Percentiles rank a stretch among this genome's conserved stretches.
phyloP scores from a whole-genome alignment of 23 tunicate genomes.

The Corella eumyota region DNA sequence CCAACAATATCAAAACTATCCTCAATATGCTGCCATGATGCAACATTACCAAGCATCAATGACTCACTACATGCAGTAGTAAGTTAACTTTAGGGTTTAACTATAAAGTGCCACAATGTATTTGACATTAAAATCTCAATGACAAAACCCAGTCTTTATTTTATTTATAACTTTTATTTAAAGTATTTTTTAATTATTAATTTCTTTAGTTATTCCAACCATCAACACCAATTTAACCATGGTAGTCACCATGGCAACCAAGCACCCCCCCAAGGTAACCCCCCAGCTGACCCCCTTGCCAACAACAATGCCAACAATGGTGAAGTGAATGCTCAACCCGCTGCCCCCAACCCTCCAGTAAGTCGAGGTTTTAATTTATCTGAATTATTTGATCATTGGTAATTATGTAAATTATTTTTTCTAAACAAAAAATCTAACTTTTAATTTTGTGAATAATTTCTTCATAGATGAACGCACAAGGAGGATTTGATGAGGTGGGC shows the following conservation, averaged over 20 bases:
- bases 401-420: not conserved
- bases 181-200: no score
- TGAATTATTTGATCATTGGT: no score
- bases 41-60: conserved; percentile 33
- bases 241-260: no score
- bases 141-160: no score
- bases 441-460: not conserved
- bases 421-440: not conserved
- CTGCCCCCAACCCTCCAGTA: conserved; percentile 15
- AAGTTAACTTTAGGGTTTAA: no score
- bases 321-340: conserved; percentile 2
- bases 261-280: conserved; percentile 4
- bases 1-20: no score
- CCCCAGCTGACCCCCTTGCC: conserved; percentile 9
- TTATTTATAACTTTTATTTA: no score
- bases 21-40: no score
- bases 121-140: no score
- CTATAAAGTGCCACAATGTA: no score
- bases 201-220: no score
- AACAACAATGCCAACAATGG: conserved; percentile 5
- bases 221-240: no score
- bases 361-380: not conserved
- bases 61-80: conserved; percentile 29
- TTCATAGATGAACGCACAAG: conserved; percentile 49
- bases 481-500: conserved; percentile 31